Evolutionary conservation across 2,113 vertebrate genomes (phyloP).

Genomic region (Alligator mississippiensis): DNA sequence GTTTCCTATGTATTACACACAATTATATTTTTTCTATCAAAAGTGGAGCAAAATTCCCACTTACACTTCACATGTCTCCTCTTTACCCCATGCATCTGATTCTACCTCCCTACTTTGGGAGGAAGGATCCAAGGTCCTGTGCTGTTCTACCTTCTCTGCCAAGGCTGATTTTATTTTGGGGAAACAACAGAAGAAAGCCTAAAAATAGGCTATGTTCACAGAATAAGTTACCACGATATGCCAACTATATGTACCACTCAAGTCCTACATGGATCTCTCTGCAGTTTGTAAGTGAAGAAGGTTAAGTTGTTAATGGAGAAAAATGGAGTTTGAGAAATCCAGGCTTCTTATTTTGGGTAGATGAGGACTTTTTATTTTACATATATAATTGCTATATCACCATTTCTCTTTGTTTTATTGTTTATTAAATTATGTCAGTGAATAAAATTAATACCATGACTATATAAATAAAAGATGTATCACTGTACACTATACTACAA

Average conservation of each 20-base stretch:
- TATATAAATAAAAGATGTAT: background rate
- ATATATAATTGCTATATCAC: background rate
- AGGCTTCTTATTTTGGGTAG: background rate
- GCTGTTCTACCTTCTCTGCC: background rate
- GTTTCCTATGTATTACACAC: background rate
- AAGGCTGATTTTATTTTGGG: background rate
- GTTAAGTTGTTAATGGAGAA: no score
- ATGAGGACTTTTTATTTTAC: background rate
- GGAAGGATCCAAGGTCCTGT: conserved; percentile 3
- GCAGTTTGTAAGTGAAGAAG: no score
- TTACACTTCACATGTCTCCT: background rate
- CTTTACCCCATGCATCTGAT: background rate
- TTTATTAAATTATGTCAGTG: no score
- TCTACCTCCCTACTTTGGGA: background rate
- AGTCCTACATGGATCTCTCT: background rate
- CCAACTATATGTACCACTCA: background rate
- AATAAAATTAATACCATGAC: no score
- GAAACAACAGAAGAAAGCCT: background rate
- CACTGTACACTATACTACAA: no score
- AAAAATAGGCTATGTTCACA: background rate
- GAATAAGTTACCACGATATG: background rate
- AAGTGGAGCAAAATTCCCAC: background rate
- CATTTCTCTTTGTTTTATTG: background rate
- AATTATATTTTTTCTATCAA: background rate
- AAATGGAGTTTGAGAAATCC: no score